These are phyloP conservation scores for Schizotus pectinicornis DNA, from an alignment of 2,888 invertebrate genomes.

Conservation along the genomic window DNA sequence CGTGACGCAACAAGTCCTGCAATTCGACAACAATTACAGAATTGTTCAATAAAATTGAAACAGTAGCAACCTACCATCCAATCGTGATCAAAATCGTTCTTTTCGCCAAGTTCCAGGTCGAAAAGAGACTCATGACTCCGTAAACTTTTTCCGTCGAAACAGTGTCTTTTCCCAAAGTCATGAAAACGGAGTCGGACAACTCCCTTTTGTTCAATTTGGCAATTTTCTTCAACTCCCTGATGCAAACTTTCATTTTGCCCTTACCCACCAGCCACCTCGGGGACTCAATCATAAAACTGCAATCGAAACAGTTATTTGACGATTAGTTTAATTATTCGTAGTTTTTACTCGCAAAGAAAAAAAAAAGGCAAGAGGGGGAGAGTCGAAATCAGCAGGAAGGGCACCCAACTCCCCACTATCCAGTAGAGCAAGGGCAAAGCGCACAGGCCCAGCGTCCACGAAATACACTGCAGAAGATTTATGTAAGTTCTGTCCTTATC, in stretches of 20 bases:
- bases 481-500: slow-evolving; percentile 60
- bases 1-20: slow-evolving; percentile 53
- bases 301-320: slow-evolving; percentile 27
- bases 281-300: slow-evolving; percentile 68
- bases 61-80: slow-evolving; percentile 60
- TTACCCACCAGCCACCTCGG: slow-evolving; percentile 69
- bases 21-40: background rate
- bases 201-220: slow-evolving; percentile 62
- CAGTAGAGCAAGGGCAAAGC: slow-evolving; percentile 62
- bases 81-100: slow-evolving; percentile 63
- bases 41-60: background rate
- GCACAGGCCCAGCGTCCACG: slow-evolving; percentile 62
- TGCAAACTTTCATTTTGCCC: slow-evolving; percentile 60
- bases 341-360: slow-evolving; percentile 59
- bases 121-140: slow-evolving; percentile 65
- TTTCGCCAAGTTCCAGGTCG: slow-evolving; percentile 62
- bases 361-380: slow-evolving; percentile 58
- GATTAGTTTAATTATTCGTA: slow-evolving; percentile 10
- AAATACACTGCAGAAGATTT: slow-evolving; percentile 61
- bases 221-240: slow-evolving; percentile 62
- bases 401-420: slow-evolving; percentile 60
- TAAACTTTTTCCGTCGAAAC: slow-evolving; percentile 56
- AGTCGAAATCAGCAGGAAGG: slow-evolving; percentile 61
- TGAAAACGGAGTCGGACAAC: slow-evolving; percentile 58
- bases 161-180: slow-evolving; percentile 42